A percentile compares a stretch with the other conserved stretches of the same genome.
phyloP scores from a whole-genome alignment of 2,797 vertebrate genomes.

The Cuculus canorus region DNA sequence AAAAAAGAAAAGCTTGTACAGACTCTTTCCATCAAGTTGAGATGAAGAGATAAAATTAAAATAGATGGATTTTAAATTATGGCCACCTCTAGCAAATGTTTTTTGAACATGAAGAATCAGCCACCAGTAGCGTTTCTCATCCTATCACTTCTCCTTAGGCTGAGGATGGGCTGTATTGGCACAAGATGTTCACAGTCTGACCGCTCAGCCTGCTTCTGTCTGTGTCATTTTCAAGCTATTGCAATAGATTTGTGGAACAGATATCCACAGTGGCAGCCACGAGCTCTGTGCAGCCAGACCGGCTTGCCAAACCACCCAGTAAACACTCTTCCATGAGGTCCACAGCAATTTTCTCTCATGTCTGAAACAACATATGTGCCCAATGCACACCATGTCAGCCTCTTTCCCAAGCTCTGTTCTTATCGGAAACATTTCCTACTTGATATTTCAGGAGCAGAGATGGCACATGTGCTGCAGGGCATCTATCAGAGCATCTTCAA shows the following conservation, averaged over 20 bases:
- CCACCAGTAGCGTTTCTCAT: background rate
- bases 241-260: background rate
- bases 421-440: background rate
- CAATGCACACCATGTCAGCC: fast-evolving
- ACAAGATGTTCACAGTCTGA: background rate
- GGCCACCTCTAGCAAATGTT: background rate
- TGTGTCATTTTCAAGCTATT: background rate
- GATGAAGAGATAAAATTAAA: background rate
- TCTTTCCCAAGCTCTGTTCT: background rate
- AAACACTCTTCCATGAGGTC: background rate
- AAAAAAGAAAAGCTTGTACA: background rate
- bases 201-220: background rate
- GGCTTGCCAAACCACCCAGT: background rate
- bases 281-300: background rate
- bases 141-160: background rate
- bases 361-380: background rate
- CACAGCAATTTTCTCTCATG: background rate
- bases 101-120: background rate
- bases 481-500: background rate
- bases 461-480: background rate
- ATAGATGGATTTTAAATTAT: background rate
- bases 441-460: background rate
- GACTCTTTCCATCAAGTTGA: background rate
- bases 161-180: background rate
- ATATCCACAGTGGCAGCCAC: background rate